Conservation (phyloP, 2,888 invertebrate genomes). For the Oscheius sp. region DNA sequence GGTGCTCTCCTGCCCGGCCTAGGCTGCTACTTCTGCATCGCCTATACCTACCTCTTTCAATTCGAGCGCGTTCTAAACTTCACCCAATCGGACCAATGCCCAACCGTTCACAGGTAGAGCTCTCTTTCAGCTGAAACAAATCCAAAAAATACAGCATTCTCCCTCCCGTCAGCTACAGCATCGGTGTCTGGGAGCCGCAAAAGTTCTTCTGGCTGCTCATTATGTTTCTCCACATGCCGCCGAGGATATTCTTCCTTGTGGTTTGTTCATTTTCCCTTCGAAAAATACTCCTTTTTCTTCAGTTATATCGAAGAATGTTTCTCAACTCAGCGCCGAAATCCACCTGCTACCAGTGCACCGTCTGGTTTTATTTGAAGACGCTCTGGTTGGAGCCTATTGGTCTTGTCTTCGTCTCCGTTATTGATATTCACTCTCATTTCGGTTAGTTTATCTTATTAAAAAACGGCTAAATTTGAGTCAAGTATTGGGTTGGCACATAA, state of each 20-base stretch:
- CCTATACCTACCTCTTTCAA: constrained; percentile 66
- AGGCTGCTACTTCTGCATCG: constrained; percentile 66
- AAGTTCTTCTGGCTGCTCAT: constrained; percentile 66
- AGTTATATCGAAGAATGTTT: constrained; percentile 54
- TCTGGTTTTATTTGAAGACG: constrained; percentile 44
- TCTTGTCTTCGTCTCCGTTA: constrained; percentile 60
- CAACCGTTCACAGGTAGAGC: constrained; percentile 57
- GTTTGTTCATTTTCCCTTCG: constrained; percentile 35
- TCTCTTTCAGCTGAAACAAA: background rate
- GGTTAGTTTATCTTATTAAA: constrained; percentile 36
- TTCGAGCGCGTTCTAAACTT: constrained; percentile 63
- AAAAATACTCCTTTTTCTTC: background rate
- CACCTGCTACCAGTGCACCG: constrained; percentile 33
- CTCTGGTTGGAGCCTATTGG: constrained; percentile 51
- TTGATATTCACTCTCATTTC: constrained; percentile 66
- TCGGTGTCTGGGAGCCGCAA: constrained; percentile 68
- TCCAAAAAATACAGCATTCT: constrained; percentile 44
- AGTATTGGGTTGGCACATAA: no score
- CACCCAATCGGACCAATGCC: constrained; percentile 58
- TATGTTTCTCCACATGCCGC: constrained; percentile 65
- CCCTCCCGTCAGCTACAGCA: constrained; percentile 67
- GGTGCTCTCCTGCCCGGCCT: constrained; percentile 66
- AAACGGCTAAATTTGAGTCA: no score
- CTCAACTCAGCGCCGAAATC: constrained; percentile 45
- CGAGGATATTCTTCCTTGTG: constrained; percentile 58